Percentiles rank a stretch among this genome's conserved stretches.
phyloP scores from a whole-genome alignment of 2,888 invertebrate genomes.

The Agrochola litura region DNA sequence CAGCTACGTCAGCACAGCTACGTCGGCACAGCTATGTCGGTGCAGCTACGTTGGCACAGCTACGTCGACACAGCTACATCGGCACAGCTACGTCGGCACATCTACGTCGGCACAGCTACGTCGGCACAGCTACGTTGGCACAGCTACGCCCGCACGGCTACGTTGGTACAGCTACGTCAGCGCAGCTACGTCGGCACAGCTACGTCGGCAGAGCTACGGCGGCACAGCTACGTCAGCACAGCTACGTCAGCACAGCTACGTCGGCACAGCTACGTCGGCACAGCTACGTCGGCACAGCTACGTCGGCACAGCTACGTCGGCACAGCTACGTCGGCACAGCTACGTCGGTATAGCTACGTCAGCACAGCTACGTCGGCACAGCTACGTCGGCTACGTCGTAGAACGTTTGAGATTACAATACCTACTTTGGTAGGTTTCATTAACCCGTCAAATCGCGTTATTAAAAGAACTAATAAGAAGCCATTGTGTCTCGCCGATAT shows the following conservation, averaged over 20 bases:
- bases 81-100: constrained; percentile 18
- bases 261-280: too few relatives aligned
- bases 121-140: constrained; percentile 1
- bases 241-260: background rate
- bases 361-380: background rate
- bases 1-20: background rate
- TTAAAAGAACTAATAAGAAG: too few relatives aligned
- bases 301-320: constrained; percentile 9
- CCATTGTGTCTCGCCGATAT: too few relatives aligned
- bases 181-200: constrained; percentile 3
- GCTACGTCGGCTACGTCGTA: constrained; percentile 40
- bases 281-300: background rate
- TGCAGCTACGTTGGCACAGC: too few relatives aligned
- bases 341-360: background rate
- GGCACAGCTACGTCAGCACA: constrained; percentile 30
- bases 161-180: too few relatives aligned
- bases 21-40: constrained; percentile 30
- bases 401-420: background rate
- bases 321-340: constrained; percentile 31
- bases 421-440: background rate
- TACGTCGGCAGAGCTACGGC: constrained; percentile 40
- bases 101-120: constrained; percentile 25
- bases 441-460: too few relatives aligned
- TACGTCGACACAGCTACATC: too few relatives aligned
- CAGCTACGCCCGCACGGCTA: too few relatives aligned